Conservation (phyloP, 1,140 invertebrate species). For the Zaprionus inermis region DNA sequence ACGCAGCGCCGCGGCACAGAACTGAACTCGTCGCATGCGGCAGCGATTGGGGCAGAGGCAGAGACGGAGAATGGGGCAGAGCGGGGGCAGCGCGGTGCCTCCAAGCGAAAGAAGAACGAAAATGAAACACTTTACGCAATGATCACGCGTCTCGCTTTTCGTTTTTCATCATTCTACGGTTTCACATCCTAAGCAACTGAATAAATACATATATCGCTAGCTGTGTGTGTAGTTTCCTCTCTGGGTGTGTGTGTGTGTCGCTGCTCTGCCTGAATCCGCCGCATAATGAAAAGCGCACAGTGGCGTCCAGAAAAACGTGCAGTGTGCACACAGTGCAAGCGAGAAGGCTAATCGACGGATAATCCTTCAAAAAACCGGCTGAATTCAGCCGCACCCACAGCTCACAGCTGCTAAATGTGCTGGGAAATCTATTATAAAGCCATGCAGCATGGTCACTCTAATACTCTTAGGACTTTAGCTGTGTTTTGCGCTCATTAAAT, state of each 20-base stretch:
- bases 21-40: constrained; percentile 31
- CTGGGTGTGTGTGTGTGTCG: constrained; percentile 26
- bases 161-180: constrained; percentile 74
- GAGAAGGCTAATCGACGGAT: not conserved
- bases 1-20: constrained; percentile 53
- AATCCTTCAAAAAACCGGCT: no score
- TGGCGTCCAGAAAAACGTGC: constrained; percentile 31
- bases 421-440: no score
- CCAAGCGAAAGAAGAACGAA: constrained; percentile 26
- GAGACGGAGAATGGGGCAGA: not conserved
- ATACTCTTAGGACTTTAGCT: no score
- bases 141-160: constrained; percentile 70
- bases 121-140: constrained; percentile 75
- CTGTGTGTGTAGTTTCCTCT: not conserved
- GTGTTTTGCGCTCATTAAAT: no score
- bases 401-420: not conserved
- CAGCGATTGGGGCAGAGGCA: not conserved
- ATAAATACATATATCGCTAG: constrained; percentile 27
- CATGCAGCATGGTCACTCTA: no score
- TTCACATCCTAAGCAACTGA: constrained; percentile 64
- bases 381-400: no score
- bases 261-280: not conserved
- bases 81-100: not conserved
- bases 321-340: not conserved
- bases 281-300: constrained; percentile 27